These are phyloP conservation scores for Hormiphora californensis DNA, from an alignment of 37 sponge, comb jelly and placozoan species.

Conservation along the genomic window DNA sequence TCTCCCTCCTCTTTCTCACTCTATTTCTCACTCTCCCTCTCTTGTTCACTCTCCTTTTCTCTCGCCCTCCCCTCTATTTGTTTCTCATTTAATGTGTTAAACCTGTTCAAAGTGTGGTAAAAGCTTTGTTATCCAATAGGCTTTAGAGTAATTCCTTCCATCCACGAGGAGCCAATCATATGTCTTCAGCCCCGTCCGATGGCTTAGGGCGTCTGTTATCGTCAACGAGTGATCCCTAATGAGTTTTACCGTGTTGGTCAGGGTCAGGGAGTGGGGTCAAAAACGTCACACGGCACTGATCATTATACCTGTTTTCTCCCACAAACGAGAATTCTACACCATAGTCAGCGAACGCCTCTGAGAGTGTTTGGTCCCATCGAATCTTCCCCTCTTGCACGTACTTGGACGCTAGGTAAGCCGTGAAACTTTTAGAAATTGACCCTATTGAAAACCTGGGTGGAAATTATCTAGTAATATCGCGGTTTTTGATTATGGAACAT, in stretches of 20 bases:
- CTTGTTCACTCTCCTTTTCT: too few relatives aligned
- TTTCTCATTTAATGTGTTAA: too few relatives aligned
- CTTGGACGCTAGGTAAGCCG: background rate
- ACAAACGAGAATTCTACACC: background rate
- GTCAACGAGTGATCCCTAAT: background rate
- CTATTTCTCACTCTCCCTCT: too few relatives aligned
- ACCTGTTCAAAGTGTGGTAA: background rate
- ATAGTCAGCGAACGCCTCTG: background rate
- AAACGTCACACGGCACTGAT: background rate
- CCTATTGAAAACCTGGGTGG: slow-evolving; percentile 14
- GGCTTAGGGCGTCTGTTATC: background rate
- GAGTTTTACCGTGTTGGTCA: background rate
- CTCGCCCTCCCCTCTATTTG: too few relatives aligned
- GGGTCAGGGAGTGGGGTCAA: too few relatives aligned
- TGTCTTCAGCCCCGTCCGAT: background rate
- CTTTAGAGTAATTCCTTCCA: background rate
- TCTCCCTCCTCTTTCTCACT: too few relatives aligned
- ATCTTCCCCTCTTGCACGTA: background rate
- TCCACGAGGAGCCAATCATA: background rate
- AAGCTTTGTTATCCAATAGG: background rate
- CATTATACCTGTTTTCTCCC: background rate
- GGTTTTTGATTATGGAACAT: too few relatives aligned
- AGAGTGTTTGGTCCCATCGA: background rate
- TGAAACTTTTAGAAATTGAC: background rate
- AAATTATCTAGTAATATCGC: too few relatives aligned